phyloP scores from a whole-genome alignment of 2,888 invertebrate genomes.

The Limnephilus marmoratus region DNA sequence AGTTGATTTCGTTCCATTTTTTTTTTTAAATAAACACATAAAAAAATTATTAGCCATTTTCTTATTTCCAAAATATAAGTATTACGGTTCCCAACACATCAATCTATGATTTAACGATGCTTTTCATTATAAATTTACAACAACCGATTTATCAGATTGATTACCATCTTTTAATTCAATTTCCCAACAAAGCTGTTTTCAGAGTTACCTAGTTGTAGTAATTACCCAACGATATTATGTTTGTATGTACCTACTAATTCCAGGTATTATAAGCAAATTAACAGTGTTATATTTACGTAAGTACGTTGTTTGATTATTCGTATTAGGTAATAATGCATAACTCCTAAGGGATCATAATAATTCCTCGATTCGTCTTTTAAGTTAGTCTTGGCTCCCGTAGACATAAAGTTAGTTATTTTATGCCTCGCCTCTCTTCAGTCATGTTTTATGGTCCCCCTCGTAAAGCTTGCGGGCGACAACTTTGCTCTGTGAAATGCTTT shows the following conservation, averaged over 20 bases:
- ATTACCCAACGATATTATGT: no score
- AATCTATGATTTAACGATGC: no score
- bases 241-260: background rate
- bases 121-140: no score
- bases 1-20: no score
- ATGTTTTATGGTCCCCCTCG: slow-evolving; percentile 23
- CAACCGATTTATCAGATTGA: no score
- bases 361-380: slow-evolving; percentile 2
- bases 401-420: background rate
- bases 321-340: background rate
- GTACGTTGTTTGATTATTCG: background rate
- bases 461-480: background rate
- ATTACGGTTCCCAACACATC: no score
- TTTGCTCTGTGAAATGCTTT: slow-evolving; percentile 40
- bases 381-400: background rate
- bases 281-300: background rate
- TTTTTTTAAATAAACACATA: no score
- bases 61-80: no score
- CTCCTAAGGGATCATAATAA: background rate
- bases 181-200: no score
- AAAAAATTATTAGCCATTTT: no score
- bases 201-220: no score
- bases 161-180: no score
- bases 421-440: slow-evolving; percentile 3
- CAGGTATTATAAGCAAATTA: background rate